These are phyloP conservation scores for Acanthopagrus latus DNA, from an alignment of 2,797 vertebrate genomes.

Conservation along the genomic window DNA sequence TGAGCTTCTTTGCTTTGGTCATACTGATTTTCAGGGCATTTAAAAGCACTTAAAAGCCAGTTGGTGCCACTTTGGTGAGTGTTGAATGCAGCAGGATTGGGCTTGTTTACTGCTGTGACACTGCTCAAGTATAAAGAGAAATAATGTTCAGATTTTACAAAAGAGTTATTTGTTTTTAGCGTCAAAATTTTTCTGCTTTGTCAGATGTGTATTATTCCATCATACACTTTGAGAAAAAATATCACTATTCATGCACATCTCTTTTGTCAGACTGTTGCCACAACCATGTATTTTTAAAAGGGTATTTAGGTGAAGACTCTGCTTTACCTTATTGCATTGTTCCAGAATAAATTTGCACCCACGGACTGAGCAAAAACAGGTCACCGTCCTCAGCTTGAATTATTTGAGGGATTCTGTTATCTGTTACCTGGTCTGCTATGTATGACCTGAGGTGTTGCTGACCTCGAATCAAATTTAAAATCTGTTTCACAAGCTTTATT, in stretches of 20 bases:
- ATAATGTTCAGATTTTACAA: not conserved
- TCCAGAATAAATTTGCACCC: not conserved
- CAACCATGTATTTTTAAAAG: not conserved
- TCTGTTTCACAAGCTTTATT: not conserved
- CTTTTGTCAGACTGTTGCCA: not conserved
- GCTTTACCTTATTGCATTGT: not conserved
- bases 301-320: not conserved
- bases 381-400: not conserved
- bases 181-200: not conserved
- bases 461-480: slow-evolving; percentile 4
- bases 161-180: not conserved
- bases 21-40: not conserved
- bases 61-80: not conserved
- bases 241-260: not conserved
- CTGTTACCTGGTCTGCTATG: not conserved
- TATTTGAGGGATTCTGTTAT: not conserved
- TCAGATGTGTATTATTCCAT: not conserved
- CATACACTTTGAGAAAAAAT: not conserved
- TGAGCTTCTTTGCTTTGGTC: not conserved
- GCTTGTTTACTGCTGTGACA: not conserved
- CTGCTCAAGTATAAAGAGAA: not conserved
- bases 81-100: not conserved
- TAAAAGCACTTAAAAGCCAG: not conserved
- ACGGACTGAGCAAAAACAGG: not conserved
- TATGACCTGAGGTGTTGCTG: slow-evolving; percentile 4